Evolutionary conservation across 1,140 invertebrate species (phyloP).

Genomic region (Drosophila trapezifrons): DNA sequence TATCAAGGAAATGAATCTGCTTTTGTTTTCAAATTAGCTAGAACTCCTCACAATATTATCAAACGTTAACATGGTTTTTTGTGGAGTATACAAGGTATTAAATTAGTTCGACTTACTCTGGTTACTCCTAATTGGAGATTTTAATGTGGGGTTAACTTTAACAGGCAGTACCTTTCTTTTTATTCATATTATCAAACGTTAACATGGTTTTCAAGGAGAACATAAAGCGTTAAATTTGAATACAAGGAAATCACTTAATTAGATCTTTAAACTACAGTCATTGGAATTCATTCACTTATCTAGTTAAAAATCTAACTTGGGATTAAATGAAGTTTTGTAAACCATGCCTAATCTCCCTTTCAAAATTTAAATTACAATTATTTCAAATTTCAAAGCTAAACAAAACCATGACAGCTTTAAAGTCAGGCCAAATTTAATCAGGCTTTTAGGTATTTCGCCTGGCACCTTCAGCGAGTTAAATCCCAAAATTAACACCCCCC

Average conservation of each 20-base stretch:
- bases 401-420: neutral
- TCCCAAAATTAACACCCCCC: conserved; percentile 47
- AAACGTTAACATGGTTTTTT: too few species aligned
- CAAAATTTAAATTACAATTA: neutral
- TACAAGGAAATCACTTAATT: neutral
- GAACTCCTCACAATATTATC: too few species aligned
- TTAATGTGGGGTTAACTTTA: neutral
- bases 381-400: neutral
- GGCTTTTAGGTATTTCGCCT: conserved; percentile 6
- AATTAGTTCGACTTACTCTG: neutral
- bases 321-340: neutral
- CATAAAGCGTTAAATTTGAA: too few species aligned
- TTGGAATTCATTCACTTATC: conserved; percentile 1
- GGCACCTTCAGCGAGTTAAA: conserved; percentile 43
- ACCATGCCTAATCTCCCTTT: too few species aligned
- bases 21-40: too few species aligned
- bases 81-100: too few species aligned
- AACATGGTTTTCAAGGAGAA: too few species aligned
- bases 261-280: neutral
- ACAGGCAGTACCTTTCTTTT: too few species aligned
- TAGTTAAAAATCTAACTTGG: neutral
- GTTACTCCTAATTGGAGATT: neutral
- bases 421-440: conserved; percentile 19
- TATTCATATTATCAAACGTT: too few species aligned
- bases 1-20: too few species aligned